Evolutionary conservation across 2,113 vertebrate genomes (phyloP), one percentile per base, ranked within the genome.

Genomic region (Atractosteus spatula): DNA sequence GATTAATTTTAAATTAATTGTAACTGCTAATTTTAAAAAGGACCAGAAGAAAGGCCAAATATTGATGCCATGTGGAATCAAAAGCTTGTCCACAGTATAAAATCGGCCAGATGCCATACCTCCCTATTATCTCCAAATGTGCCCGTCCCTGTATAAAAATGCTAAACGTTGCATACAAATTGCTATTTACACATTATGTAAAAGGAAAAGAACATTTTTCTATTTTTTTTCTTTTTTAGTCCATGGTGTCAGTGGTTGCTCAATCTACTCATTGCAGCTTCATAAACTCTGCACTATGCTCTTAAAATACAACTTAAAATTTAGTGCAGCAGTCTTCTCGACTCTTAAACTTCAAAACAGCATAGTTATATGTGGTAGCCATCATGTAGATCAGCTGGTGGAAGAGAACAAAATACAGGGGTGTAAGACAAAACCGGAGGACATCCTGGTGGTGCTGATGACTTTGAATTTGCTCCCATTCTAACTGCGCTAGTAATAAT

Each of bases 341-440:
- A 98, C 96, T 98, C 95, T 98, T 98, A 98, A 98, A 97, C 97
- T 98, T 99, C 96, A 99, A 97, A 95, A 99, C 96, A 76, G 97
- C 97, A 98, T 95, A 98, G 95, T 99, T 99, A 98, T 99, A 99
- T 92, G 97, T 99, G 83, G 97, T 97, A 94, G 97, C 96, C 97
- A 99, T 99, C 97, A 99, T 98, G 97, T 98, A 99, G 96, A 98
- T 98, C 93, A 99, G 96, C 97, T 99, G 97, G 95, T 95, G 96
- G 92, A 96, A 97, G 91, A 98, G 93, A 96, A 96, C 94, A 98
- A 89, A 96, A 93, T 83, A 87, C 90, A 94, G 91, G 86, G 90
- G 76, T 77, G 88, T 96, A 91, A 96, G 94, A 95, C 75, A 84
- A 80, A 82, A 84, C 83, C 83, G 29, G 47, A 51, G 47, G 47